Base-by-base conservation (phyloP, 2,797 vertebrate species). In the Poecilia wingei region DNA sequence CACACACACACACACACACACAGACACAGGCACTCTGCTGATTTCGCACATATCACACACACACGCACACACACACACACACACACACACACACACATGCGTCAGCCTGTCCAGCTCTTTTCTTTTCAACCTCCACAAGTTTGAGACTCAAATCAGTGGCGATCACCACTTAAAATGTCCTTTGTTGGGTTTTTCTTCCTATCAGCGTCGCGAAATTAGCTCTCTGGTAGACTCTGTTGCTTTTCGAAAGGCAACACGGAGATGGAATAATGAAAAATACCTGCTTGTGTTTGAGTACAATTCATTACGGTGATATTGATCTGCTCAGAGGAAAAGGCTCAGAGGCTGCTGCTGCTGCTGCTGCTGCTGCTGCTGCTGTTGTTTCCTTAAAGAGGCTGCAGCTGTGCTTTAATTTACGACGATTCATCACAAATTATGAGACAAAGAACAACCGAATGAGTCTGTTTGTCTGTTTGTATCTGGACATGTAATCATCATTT, bases 271-370 rank as follows among this genome's bases (percentile, higher is more conserved):
- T 90, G 84, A 90, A 91, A 92, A 90, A 89, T 84, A 87, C 77
- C 78, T 83, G 72, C 57, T 78, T 85, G 82, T 80, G 84, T 85
- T 73, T 83, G 79, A 83, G 87, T 83, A 81, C 87, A 86, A 89
- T 90, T 90, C 80, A 90, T 90, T 92, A 88, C 81, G 80, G 80
- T 82, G 88, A 86, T 92, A 91, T 89, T 86, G 93, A 93, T 92
- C 89, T 83, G 72, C 71, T 84, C 77, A 47, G 80, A 83, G 79
- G 74, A 80, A 81, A 86, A 92, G 46, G 75, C 84, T 88, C 79
- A 25, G 76, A 82, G 80, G 85, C 80, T 78, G 73, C 79, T 78
- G 73, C 79, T 75, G 76, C 82, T 68, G 74, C 80, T 61, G 76
- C 82, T 66, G 74, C 80, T 66, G 85, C 79, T 75, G 75, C 82